These are phyloP conservation scores for Lasioglossum malachurum DNA, from an alignment of 2,888 invertebrate species.

Conservation along the genomic window DNA sequence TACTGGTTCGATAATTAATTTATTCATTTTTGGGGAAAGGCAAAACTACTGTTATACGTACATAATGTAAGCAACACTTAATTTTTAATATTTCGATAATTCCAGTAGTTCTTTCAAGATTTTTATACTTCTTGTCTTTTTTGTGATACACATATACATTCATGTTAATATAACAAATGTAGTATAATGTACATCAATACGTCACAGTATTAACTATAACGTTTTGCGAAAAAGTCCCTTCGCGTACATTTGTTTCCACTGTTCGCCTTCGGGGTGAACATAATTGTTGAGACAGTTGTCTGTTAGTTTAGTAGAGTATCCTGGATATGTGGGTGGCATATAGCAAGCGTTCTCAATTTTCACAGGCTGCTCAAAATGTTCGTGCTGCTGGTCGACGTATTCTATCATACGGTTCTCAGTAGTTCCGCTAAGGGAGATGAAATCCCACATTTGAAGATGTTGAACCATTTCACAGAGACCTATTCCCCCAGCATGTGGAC, in stretches of 20 bases:
- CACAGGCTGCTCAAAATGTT: slow-evolving; percentile 93
- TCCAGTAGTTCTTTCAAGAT: not conserved
- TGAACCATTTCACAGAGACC: slow-evolving; percentile 98
- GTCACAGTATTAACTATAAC: not conserved
- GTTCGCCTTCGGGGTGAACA: slow-evolving; percentile 91
- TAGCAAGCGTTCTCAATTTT: slow-evolving; percentile 90
- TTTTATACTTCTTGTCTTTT: slow-evolving; percentile 1
- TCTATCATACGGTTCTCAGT: slow-evolving; percentile 92
- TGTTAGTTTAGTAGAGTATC: slow-evolving; percentile 93
- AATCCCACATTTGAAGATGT: slow-evolving; percentile 96
- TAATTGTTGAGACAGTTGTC: slow-evolving; percentile 89
- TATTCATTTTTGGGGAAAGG: not conserved
- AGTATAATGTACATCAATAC: not conserved
- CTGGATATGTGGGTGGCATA: slow-evolving; percentile 91
- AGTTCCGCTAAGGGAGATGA: slow-evolving; percentile 89
- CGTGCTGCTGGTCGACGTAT: slow-evolving; percentile 95
- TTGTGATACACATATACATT: slow-evolving; percentile 2
- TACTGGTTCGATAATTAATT: not conserved
- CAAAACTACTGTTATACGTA: slow-evolving; percentile 28
- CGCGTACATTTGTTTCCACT: slow-evolving; percentile 90
- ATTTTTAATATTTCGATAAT: slow-evolving; percentile 6
- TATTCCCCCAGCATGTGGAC: slow-evolving; percentile 98
- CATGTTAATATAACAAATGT: slow-evolving; percentile 5
- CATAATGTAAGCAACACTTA: slow-evolving; percentile 7
- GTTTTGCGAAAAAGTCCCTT: slow-evolving; percentile 86